These are phyloP conservation scores for Astreopora myriophthalma DNA, from an alignment of 64 coral and sea anemone genomes.

Conservation along the genomic window DNA sequence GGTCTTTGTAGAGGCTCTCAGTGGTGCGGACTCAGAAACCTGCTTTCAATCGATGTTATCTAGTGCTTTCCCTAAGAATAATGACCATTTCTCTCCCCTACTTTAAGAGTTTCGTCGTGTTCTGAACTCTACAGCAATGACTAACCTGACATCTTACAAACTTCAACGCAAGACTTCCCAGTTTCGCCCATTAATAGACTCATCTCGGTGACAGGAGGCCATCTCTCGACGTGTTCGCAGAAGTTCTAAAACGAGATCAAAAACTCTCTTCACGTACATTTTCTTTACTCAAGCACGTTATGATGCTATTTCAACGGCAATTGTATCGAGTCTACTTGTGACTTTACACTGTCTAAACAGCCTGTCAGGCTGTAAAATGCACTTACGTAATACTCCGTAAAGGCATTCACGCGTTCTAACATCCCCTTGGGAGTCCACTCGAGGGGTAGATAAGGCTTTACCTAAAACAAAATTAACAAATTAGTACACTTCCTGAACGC, in stretches of 20 bases:
- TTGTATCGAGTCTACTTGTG: background rate
- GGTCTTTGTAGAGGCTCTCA: no score
- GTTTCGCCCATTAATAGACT: constrained; percentile 54
- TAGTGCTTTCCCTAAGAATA: no score
- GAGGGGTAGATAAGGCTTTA: constrained; percentile 46
- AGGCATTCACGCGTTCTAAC: constrained; percentile 57
- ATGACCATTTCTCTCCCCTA: no score
- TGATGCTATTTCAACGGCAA: background rate
- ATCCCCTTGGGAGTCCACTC: constrained; percentile 65
- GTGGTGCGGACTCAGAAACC: no score
- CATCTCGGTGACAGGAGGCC: constrained; percentile 77
- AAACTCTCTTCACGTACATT: background rate
- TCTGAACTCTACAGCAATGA: background rate
- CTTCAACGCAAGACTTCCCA: constrained; percentile 69
- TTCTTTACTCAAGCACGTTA: background rate
- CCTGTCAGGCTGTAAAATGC: background rate
- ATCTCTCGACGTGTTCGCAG: constrained; percentile 65
- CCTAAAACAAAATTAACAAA: background rate
- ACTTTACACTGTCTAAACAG: background rate
- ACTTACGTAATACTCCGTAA: constrained; percentile 35
- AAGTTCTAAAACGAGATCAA: constrained; percentile 53
- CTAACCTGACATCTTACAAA: constrained; percentile 75
- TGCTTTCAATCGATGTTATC: no score
- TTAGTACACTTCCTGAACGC: background rate
- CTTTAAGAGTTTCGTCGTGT: background rate